Evolutionary conservation across 2,797 vertebrate genomes (phyloP).

Genomic region (Rhinophrynus dorsalis): DNA sequence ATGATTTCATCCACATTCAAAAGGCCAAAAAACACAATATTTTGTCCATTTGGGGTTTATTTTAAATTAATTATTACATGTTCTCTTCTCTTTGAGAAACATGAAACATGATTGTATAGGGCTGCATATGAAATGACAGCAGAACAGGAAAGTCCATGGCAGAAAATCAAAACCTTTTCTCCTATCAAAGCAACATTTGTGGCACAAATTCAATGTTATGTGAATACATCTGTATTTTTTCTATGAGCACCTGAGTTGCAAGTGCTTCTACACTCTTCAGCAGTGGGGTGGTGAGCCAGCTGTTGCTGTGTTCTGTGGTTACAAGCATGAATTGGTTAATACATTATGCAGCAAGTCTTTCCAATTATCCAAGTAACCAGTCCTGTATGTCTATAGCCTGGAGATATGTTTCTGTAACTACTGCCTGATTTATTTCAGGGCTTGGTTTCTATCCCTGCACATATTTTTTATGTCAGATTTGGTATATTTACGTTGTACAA

Average conservation of each 20-base stretch:
- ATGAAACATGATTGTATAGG: conserved; percentile 63
- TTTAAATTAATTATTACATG: conserved; percentile 74
- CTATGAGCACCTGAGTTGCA: conserved; percentile 39
- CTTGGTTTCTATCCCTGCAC: conserved; percentile 32
- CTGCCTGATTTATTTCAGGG: conserved; percentile 49
- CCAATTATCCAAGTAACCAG: conserved; percentile 35
- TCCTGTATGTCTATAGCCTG: conserved; percentile 29
- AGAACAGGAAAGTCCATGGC: conserved; percentile 35
- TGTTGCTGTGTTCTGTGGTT: conserved; percentile 21
- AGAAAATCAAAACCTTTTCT: conserved; percentile 22
- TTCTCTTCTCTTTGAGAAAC: conserved; percentile 70
- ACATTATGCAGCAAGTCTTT: conserved; percentile 38
- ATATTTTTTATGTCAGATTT: conserved; percentile 35
- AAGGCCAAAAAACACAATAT: conserved; percentile 73
- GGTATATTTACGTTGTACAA: conserved; percentile 37
- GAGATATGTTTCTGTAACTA: conserved; percentile 49
- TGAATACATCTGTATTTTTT: conserved; percentile 23
- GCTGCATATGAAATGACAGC: conserved; percentile 35
- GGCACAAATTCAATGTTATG: conserved; percentile 22
- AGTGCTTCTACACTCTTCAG: conserved; percentile 20
- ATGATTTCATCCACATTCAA: conserved; percentile 68
- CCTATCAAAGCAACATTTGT: conserved; percentile 37
- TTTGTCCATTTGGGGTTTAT: conserved; percentile 74
- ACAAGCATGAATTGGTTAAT: conserved; percentile 36
- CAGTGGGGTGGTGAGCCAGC: not conserved